Evolutionary conservation across 1,140 invertebrate species (phyloP).

Genomic region (Sminthurides bifidus): DNA sequence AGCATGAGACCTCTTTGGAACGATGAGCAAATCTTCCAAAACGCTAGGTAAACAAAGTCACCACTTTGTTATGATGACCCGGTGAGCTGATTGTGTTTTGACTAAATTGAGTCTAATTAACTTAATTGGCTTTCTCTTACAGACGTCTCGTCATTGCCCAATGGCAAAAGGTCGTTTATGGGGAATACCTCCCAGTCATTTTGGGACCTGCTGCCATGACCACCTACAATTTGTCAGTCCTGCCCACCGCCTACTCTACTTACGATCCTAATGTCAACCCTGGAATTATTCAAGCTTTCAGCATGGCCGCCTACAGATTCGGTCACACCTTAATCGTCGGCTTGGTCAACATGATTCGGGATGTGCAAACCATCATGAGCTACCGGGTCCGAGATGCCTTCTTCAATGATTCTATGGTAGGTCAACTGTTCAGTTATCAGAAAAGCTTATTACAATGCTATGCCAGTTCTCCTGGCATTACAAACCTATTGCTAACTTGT

Average conservation of each 20-base stretch:
- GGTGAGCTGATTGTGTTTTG: neutral
- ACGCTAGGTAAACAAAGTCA: constrained; percentile 12
- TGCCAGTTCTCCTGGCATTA: too few species aligned
- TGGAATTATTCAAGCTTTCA: constrained; percentile 72
- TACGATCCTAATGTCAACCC: constrained; percentile 74
- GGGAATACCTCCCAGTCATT: constrained; percentile 85
- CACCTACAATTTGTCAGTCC: constrained; percentile 67
- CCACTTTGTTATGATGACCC: too few species aligned
- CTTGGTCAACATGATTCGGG: constrained; percentile 12
- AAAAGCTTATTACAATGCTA: too few species aligned
- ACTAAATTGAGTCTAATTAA: neutral
- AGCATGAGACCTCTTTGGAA: neutral
- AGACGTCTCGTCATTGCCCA: constrained; percentile 76
- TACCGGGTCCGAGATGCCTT: constrained; percentile 23
- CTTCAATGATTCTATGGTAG: constrained; percentile 16
- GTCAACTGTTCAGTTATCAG: too few species aligned
- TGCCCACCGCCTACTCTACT: constrained; percentile 47
- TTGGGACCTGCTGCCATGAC: constrained; percentile 84
- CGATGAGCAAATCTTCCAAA: constrained; percentile 20
- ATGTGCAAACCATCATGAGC: neutral
- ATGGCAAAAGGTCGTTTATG: constrained; percentile 85
- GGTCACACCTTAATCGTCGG: constrained; percentile 38
- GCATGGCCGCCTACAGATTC: constrained; percentile 61
- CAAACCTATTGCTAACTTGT: too few species aligned
- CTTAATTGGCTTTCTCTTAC: constrained; percentile 35